These are phyloP conservation scores for Xenus cinereus DNA, from an alignment of 2,113 vertebrate species.

Conservation along the genomic window DNA sequence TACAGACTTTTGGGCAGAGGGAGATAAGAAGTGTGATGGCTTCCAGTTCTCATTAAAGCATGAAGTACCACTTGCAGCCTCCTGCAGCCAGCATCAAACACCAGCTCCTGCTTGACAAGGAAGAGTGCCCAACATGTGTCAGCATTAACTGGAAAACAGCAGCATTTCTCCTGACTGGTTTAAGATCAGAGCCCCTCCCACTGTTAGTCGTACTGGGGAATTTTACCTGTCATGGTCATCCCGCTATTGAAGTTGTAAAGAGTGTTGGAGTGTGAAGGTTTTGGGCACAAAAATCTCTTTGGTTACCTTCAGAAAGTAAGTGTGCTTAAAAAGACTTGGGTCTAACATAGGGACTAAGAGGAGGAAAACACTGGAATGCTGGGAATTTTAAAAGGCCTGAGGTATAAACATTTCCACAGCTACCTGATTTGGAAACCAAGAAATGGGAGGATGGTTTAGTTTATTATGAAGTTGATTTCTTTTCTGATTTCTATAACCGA, in stretches of 20 bases:
- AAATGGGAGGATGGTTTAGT: background rate
- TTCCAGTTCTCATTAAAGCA: background rate
- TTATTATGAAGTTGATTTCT: background rate
- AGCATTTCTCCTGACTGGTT: background rate
- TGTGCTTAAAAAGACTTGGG: background rate
- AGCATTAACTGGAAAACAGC: background rate
- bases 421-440: constrained; percentile 7
- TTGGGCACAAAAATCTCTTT: background rate
- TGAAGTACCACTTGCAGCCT: background rate
- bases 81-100: background rate
- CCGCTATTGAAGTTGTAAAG: background rate
- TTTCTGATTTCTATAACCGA: background rate
- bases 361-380: background rate
- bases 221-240: background rate
- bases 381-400: background rate
- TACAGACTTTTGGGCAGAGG: background rate
- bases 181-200: background rate
- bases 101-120: background rate
- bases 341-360: background rate
- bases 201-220: background rate
- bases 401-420: background rate
- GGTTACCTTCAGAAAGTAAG: background rate
- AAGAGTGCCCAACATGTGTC: background rate
- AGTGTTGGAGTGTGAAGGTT: background rate
- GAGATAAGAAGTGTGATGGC: background rate